Base-by-base conservation (phyloP, 2,797 vertebrate species). In the Cynodonichthys magdalenae region DNA sequence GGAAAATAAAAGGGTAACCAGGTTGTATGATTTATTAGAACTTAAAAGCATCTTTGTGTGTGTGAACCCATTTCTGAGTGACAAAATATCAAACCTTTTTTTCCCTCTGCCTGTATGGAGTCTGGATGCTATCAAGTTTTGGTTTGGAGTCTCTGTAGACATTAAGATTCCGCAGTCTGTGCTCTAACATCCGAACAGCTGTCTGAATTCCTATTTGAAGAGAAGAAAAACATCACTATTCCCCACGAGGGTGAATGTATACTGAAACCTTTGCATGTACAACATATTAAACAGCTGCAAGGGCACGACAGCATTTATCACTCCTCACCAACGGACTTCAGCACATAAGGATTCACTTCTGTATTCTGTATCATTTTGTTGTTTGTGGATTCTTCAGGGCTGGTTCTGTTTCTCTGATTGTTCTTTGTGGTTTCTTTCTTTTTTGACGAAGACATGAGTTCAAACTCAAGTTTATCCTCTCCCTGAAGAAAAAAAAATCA, bases 191-290 rank as follows among this genome's bases (percentile, higher is more conserved):
- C 74, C 79, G 89, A 12, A 93, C 77, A 0, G 95, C 93, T 59
- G 94, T 92, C 74, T 95, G 95, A 67, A 95, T 95, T 82, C 95
- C 96, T 97, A 82, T 39, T 41, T 56, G 53, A 59, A 47, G 61
- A 45, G 15, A 56, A 12, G 72, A 50, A 41, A 55, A 59, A 6
- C 50, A 49, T 58, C 15, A 56, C 51, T 49, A 42, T 53, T 59
- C 61, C 36, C 60, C 57, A 9, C 47, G 18, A 54, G 46, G 39
- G 17, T 3, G 24, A 41, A 42, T 63, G 19, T 63, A 39, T 27
- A 53, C 66, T 15, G 42, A 34, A 62, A 56, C 8, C 46, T 75
- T 61, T n/a, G 46, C 11, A 45, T 28, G 53, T 27, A 54, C 63
- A 67, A 45, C 71, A 69, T 17, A 5, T 58, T 19, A 71, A 59